phyloP scores from a whole-genome alignment of 1,140 invertebrate genomes.

The Scaptomyza graminum region DNA sequence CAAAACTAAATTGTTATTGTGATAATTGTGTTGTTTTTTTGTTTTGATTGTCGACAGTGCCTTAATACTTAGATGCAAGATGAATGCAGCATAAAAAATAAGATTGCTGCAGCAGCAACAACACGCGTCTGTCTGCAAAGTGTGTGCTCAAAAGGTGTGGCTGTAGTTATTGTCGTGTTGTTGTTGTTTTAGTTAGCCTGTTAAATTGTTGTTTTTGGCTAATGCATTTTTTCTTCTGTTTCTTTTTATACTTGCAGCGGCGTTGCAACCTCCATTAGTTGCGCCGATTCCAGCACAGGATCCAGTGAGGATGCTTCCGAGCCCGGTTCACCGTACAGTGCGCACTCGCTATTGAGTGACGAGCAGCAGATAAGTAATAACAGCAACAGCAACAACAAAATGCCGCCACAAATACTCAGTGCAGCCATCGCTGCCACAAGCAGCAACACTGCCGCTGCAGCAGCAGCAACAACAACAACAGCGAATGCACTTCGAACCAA shows the following conservation, averaged over 20 bases:
- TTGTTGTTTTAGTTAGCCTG: not conserved
- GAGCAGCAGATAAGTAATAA: constrained; percentile 48
- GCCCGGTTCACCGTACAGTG: constrained; percentile 91
- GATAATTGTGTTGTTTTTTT: constrained; percentile 17
- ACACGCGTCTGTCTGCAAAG: constrained; percentile 6
- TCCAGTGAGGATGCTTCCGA: constrained; percentile 91
- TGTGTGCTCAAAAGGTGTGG: constrained; percentile 31
- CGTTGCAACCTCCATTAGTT: constrained; percentile 87
- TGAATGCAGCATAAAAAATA: constrained; percentile 20
- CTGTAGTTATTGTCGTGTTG: constrained; percentile 1
- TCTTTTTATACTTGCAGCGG: constrained; percentile 85
- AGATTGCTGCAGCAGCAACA: constrained; percentile 10
- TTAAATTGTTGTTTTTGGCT: constrained; percentile 7
- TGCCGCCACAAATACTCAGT: constrained; percentile 78
- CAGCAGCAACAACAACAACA: constrained; percentile 26
- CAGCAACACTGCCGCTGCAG: constrained; percentile 32
- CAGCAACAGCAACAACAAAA: constrained; percentile 58
- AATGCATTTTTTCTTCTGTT: constrained; percentile 5
- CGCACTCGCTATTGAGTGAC: constrained; percentile 84
- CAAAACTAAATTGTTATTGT: constrained; percentile 35
- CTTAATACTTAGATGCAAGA: constrained; percentile 6
- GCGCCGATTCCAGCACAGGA: constrained; percentile 88
- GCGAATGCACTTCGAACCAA: constrained; percentile 18
- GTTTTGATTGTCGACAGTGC: not conserved
- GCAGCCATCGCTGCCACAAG: constrained; percentile 43